Conservation (phyloP, 2,797 vertebrate species). For the Etheostoma perlongum region DNA sequence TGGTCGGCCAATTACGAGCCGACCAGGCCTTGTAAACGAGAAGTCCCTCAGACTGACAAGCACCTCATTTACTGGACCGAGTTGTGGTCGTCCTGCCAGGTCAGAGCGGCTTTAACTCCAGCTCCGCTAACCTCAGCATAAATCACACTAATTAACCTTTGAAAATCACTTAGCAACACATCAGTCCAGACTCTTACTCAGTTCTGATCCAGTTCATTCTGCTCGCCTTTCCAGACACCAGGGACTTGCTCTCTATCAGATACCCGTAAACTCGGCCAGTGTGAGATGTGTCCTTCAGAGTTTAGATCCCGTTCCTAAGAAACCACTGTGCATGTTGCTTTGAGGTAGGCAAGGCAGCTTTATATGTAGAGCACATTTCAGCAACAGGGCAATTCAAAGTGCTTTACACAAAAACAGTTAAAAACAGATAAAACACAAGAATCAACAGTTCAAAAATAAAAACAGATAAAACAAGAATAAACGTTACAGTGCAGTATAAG, state of each 20-base stretch:
- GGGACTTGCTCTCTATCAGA: neutral
- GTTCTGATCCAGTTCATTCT: no score
- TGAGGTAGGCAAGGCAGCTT: neutral
- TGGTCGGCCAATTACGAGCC: constrained; percentile 10
- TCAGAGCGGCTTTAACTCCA: constrained; percentile 5
- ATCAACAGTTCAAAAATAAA: no score
- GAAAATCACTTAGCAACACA: neutral
- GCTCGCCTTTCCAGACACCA: neutral
- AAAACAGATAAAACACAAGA: no score
- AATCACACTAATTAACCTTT: constrained; percentile 7
- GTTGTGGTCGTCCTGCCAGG: constrained; percentile 7
- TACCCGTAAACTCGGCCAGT: neutral
- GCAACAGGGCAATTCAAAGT: no score
- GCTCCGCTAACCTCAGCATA: neutral
- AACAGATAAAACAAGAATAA: no score
- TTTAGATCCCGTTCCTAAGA: neutral
- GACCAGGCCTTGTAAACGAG: constrained; percentile 31
- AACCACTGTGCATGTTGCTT: neutral
- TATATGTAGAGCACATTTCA: no score
- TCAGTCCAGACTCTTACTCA: no score
- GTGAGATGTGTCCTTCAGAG: neutral
- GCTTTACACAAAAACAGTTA: no score
- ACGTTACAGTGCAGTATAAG: no score
- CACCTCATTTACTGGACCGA: constrained; percentile 24
- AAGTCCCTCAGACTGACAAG: constrained; percentile 26